Evolutionary conservation across 2,113 vertebrate genomes (phyloP), one percentile per base, ranked within the genome.

Genomic region (Genyomyrus donnyi): DNA sequence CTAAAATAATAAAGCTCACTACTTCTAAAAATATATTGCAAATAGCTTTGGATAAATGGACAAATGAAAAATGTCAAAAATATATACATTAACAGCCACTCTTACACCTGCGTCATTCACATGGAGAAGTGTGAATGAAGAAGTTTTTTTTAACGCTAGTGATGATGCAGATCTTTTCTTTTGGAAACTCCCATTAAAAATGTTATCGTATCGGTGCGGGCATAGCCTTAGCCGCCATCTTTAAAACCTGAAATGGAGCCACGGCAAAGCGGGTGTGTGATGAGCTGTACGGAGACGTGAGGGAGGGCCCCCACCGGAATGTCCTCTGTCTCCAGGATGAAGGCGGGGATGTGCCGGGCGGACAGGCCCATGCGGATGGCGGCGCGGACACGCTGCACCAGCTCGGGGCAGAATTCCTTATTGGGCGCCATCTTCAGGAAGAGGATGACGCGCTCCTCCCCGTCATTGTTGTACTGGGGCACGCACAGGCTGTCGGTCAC

Each of bases 401-500:
- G 93, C 0, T 95, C 94, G 0, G 94, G 91, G 42, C 87, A 92
- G 95, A 98, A 98, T 0, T 35, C 1, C n/a, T 95, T 95, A 27
- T 95, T 94, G 0, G 95, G 93, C 0, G 93, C 97, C 98, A 99
- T 98, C 95, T 98, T 98, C 87, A 99, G 93, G 93, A 99, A 99
- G 27, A 99, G 96, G 88, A 99, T 94, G 45, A 99, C 98, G 11
- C 98, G 91, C 94, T 99, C 98, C 89, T 99, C 98, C 0, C 98
- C 97, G 0, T 98, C 96, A 0, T 93, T 92, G 92, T 93, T 98
- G 95, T 98, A 98, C 96, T 99, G 98, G 3, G 98, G 97, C 2
- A 99, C 96, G 0, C 98, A 99, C 0, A 99, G 96, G 91, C 98
- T 99, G 94, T 99, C 98, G 0, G 93, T 95, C 83, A 99, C 98